Base-by-base conservation (phyloP, 2,888 invertebrate genomes). In the Drosophila melanosoma region DNA sequence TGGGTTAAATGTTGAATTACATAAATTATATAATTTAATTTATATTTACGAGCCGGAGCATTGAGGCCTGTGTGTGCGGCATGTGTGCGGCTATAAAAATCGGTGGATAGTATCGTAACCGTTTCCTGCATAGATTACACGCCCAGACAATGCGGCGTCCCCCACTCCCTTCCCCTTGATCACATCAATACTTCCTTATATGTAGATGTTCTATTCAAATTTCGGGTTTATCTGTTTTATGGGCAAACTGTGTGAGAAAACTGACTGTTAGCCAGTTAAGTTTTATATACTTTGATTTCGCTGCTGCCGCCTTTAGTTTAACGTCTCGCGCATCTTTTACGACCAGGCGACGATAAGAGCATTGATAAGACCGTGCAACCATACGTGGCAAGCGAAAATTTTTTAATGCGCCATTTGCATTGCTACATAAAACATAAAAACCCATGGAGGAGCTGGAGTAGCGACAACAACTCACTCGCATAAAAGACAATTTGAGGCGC, bases 1-100 rank as follows among this genome's bases (percentile, higher is more conserved):
- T 54, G 66, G 58, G 67, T 66, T 79, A 66, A 77, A 82, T 74
- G 77, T 87, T 83, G 59, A 82, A 87, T 87, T 79, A 84, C 76
- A 79, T 83, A 89, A 84, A 88, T 84, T 76, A 83, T 77, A 83
- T 85, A 87, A 89, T 87, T 89, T 84, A 80, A 87, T 89, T 85
- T 87, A 83, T 83, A 89, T 85, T 83, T 89, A 89, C 84, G 89
- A 71, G 63, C 62, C 29, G 69, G 45, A 66, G 52, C 63, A 64
- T 53, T 69, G 65, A 49, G 56, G 54, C 49, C 48, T 57, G 3
- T 20, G 20, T 20, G 20, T 20, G 32, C 10, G 49, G 53, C 74
- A 69, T 59, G 69, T 68, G 67, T 57, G 68, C 29, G 65, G 80
- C 57, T 42, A 85, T 87, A 89, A 81, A 85, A 82, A 79, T 65